Conservation (phyloP, 2,113 vertebrate genomes). For the Bostrychus sinensis region DNA sequence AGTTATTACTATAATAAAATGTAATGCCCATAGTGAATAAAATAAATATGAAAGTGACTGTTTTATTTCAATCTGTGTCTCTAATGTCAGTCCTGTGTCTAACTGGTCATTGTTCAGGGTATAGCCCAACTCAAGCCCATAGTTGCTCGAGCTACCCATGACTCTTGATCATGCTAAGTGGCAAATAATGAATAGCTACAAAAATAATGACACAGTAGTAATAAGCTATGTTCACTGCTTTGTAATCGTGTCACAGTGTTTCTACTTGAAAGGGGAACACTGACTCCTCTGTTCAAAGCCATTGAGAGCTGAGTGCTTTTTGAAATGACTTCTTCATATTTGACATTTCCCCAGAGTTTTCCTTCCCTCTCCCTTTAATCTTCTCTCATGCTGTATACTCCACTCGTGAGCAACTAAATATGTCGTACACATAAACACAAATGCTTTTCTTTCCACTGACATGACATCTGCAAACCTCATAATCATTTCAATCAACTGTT, state of each 20-base stretch:
- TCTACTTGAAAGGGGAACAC: constrained; percentile 14
- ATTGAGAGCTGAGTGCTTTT: constrained; percentile 9
- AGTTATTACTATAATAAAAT: too few species aligned
- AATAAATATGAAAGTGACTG: too few species aligned
- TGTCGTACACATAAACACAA: constrained; percentile 18
- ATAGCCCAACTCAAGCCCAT: too few species aligned
- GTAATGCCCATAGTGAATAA: too few species aligned
- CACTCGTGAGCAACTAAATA: constrained; percentile 16
- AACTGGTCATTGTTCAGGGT: too few species aligned
- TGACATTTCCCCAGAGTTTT: constrained; percentile 21
- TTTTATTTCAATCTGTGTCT: too few species aligned
- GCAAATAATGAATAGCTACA: neutral
- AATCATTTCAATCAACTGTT: constrained; percentile 20
- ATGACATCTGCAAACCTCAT: constrained; percentile 23
- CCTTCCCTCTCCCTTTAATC: constrained; percentile 22
- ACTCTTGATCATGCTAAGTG: too few species aligned
- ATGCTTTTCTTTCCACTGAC: neutral
- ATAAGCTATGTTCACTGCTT: neutral
- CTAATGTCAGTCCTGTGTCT: too few species aligned
- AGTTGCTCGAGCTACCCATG: too few species aligned
- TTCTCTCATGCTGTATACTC: constrained; percentile 12
- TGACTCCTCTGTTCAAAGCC: neutral
- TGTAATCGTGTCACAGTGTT: neutral
- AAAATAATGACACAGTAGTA: neutral
- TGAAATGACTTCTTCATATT: constrained; percentile 21